Base-by-base conservation (phyloP, 92 coral and sea anemone species). In the Micromussa lordhowensis region DNA sequence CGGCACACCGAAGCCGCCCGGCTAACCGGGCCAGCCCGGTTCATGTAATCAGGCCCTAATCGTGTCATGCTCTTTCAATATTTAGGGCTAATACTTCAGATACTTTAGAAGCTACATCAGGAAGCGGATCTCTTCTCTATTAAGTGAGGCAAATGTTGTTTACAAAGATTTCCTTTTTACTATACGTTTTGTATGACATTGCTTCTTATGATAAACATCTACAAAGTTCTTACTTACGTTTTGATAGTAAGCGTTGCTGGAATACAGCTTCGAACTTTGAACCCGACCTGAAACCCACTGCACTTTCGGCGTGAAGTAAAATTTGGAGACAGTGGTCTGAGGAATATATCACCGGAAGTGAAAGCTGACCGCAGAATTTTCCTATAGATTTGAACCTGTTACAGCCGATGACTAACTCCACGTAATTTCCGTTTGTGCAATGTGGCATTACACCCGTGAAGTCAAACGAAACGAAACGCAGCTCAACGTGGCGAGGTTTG, bases 401-500 rank as follows among this genome's bases (percentile, higher is more conserved):
- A 57, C 95, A 93, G 15, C 95, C 95, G 51, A 93, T 68, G 1
- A 93, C 90, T 15, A 93, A 64, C 66, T 93, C 93, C 1, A 93
- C 58, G 36, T 86, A 83, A 57, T 83, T 85, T 2, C 91, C 95
- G 30, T 35, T 53, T 15, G 34, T 54, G 75, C 95, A 93, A 31
- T 57, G 2, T 11, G 95, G 95, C 95, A 93, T 90, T 19, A 16
- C 48, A 12, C 91, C 95, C 21, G 83, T 38, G 31, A 93, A 22
- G 28, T 81, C 76, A 51, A 93, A 80, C 35, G 13, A 54, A 22
- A 22, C 64, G 68, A 93, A 77, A 22, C 22, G 75, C 11, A 93
- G 70, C 78, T 93, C 86, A 1, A 93, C 78, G 77, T 90, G 95
- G 34, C 72, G 93, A 0, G 59, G 83, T 59, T 77, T 32, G 31